Evolutionary conservation across 2,797 vertebrate species (phyloP), one percentile per base, ranked within the genome.

Genomic region (Dermochelys coriacea): DNA sequence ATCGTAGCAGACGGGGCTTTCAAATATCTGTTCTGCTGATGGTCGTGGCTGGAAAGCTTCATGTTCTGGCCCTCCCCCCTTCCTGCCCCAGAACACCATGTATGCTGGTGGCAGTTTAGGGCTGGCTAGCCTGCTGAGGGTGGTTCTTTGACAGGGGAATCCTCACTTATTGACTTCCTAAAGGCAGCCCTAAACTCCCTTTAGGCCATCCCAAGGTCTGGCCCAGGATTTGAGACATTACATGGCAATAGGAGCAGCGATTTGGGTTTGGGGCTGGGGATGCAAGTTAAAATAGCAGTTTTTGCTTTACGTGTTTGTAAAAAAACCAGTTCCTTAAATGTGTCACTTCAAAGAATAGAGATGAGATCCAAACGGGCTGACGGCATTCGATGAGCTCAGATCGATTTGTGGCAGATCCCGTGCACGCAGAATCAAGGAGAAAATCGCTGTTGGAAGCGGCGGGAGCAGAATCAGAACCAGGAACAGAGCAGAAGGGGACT

Each of bases 41-140:
- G 68, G 10, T 21, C 3, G 5, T 71, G 68, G 10, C 21, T 25
- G 37, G 68, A 41, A 80, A 64, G 52, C 12, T 45, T 21, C 2
- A 1, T 8, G 0, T 55, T 47, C 12, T 2, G 0, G 6, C 1
- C 1, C 49, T 51, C 34, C 5, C 50, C 7, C 57, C 61, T 45
- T 51, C 74, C 47, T 54, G 41, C 54, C 74, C 61, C 0, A 1
- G 50, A 57, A 15, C 27, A 27, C 45, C 10, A 3, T 25, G 1
- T 50, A 5, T 0, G 3, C 54, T 77, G 89, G 2, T 23, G 85
- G 19, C 77, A 74, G 4, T 71, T 84, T 3, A 85, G 31, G 41
- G 23, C 1, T 47, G 23, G 55, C 50, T 86, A 71, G 14, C 8
- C 64, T 84, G 77, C 47, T 41, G 31, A 83, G 50, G 4, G 8